These are phyloP conservation scores for Labeo rohita DNA, from an alignment of 2,113 vertebrate species.

Conservation along the genomic window DNA sequence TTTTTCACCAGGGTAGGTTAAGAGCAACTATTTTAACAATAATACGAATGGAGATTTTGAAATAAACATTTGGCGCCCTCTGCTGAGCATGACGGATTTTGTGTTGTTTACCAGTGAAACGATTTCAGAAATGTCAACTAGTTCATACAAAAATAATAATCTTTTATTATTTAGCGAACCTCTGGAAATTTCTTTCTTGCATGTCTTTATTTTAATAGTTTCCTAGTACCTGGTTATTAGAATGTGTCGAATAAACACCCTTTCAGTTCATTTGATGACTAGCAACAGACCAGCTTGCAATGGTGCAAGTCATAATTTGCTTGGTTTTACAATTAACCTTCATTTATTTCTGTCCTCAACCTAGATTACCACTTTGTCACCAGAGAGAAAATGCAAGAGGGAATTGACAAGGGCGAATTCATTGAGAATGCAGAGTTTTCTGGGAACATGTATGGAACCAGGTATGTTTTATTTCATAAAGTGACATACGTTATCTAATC, in stretches of 20 bases:
- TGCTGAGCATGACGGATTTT: neutral
- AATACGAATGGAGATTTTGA: neutral
- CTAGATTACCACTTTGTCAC: constrained; percentile 93
- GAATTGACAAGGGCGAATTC: constrained; percentile 85
- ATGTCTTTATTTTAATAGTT: neutral
- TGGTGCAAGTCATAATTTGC: neutral
- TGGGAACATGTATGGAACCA: constrained; percentile 94
- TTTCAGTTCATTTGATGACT: neutral
- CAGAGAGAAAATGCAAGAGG: constrained; percentile 86
- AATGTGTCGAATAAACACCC: neutral
- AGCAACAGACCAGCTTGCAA: neutral
- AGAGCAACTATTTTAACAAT: neutral
- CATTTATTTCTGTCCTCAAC: constrained; percentile 35
- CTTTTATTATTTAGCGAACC: neutral
- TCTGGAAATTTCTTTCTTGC: neutral
- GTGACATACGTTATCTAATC: neutral
- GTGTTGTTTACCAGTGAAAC: neutral
- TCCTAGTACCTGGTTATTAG: neutral
- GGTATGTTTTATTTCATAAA: constrained; percentile 71
- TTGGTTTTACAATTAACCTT: constrained; percentile 23
- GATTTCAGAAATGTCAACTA: neutral
- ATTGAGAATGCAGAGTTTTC: constrained; percentile 93
- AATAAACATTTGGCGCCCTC: neutral
- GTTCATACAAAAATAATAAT: neutral
- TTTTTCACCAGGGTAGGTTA: too few species aligned